Base-by-base conservation (phyloP, 2,797 vertebrate genomes). In the Neosilurus mollespiculum region DNA sequence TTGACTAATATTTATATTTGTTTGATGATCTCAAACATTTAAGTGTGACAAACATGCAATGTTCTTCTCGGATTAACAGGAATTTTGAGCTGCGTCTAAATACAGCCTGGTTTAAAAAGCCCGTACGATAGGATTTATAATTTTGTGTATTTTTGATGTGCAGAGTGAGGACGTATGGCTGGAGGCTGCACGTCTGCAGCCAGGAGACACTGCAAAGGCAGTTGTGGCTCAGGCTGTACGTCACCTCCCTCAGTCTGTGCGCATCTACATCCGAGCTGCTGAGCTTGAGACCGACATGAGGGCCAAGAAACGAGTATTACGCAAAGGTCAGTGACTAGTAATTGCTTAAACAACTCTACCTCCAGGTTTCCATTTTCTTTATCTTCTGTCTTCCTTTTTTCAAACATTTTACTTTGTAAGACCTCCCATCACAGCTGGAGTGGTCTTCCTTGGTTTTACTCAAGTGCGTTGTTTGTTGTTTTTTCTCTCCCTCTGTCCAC, bases 151-250 rank as follows among this genome's bases (percentile, higher is more conserved):
- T 49, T 70, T 14, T 54, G 34, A 49, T 34, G 16, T 6, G 64
- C 86, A 98, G 97, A 99, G 98, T 88, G 98, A 99, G 93, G 98
- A 99, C 58, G 97, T 99, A 64, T 99, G 98, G 98, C 87, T 99
- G 34, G 98, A 99, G 91, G 98, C 98, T 58, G 98, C 98, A 62
- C 93, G 97, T 22, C 91, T 99, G n/a, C 98, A 99, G 89, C 98
- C 98, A 0, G 98, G 98, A 18, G 98, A 99, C 87, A 98, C 98
- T 0, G 97, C 98, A 65, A 99, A 99, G 90, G 98, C 97, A 0
- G 98, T 99, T 20, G 98, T 99, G 71, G 98, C 98, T 58, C 97
- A 99, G 87, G 98, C 98, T 1, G 98, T 99, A n/a, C 96, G 97
- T 20, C 98, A 99, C 90, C 94, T 99, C 62, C 98, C 98, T 0